Evolutionary conservation across 2,888 invertebrate genomes (phyloP).

Genomic region (Synanthedon andrenaeformis): DNA sequence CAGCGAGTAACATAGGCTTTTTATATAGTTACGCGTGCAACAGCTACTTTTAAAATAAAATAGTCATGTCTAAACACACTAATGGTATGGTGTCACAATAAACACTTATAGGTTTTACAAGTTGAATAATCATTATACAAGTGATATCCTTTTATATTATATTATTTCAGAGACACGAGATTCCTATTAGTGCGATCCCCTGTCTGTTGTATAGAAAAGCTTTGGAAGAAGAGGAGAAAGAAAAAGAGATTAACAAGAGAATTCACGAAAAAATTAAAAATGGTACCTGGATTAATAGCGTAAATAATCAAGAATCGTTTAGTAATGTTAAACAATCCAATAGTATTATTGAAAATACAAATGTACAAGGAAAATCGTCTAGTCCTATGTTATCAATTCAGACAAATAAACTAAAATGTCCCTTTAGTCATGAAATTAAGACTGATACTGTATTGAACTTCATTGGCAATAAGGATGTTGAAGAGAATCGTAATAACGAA

Average conservation of each 20-base stretch:
- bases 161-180: constrained; percentile 83
- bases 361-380: constrained; percentile 10
- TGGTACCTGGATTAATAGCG: constrained; percentile 24
- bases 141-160: background rate
- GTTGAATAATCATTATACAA: no score
- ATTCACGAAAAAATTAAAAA: constrained; percentile 48
- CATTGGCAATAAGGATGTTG: no score
- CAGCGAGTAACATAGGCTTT: no score
- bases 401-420: constrained; percentile 6
- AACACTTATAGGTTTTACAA: no score
- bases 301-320: background rate
- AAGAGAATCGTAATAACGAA: no score
- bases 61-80: no score
- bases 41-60: no score
- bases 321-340: constrained; percentile 2
- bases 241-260: constrained; percentile 46
- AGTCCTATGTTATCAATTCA: constrained; percentile 15
- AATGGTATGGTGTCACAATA: no score
- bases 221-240: constrained; percentile 76
- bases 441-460: no score
- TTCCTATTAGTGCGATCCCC: constrained; percentile 95
- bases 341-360: background rate
- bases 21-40: no score
- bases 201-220: constrained; percentile 90
- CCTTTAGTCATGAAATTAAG: constrained; percentile 5